Evolutionary conservation across 2,888 invertebrate genomes (phyloP), one percentile per base, ranked within the genome.

Genomic region (Aleiodes leptofemur): DNA sequence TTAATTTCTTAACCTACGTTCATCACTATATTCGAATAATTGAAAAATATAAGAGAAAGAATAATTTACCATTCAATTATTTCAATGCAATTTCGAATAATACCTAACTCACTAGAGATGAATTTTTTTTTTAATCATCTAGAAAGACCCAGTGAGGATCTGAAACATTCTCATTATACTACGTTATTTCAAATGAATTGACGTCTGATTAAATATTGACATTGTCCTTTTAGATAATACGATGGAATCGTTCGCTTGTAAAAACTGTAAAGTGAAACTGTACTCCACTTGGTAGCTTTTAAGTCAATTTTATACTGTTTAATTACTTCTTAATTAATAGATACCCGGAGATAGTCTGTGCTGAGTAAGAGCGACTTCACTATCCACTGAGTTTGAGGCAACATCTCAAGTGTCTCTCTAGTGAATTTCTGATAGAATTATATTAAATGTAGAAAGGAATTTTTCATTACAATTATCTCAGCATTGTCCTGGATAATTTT

Each of bases 251-350:
- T 48, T 61, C 66, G 71, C 69, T 34, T 56, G 69, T 43, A 78
- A 72, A 75, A 82, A 79, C 79, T 80, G 73, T 80, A 77, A 79
- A 78, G 82, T 69, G 77, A 80, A 80, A 74, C 74, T 77, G 78
- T 56, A 78, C 69, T 77, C 75, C 74, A 31, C 77, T 68, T 64
- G 73, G 55, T 78, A 71, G 77, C 77, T 76, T 75, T 74, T 81
- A 77, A 83, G 81, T 83, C 82, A 81, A 84, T 82, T 84, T 84
- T 82, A 84, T 85, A 81, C 81, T 83, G 82, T 83, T 84, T 82
- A 84, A 82, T 81, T 81, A 81, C 81, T 80, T 79, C 82, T 80
- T 83, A 84, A 86, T 85, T 85, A 85, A 86, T 83, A 83, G 80
- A 81, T 84, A 83, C 64, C 61, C 38, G 29, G 64, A 71, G 59